Evolutionary conservation across 2,888 invertebrate species (phyloP), one percentile per base, ranked within the genome.

Genomic region (Acleris emargana): DNA sequence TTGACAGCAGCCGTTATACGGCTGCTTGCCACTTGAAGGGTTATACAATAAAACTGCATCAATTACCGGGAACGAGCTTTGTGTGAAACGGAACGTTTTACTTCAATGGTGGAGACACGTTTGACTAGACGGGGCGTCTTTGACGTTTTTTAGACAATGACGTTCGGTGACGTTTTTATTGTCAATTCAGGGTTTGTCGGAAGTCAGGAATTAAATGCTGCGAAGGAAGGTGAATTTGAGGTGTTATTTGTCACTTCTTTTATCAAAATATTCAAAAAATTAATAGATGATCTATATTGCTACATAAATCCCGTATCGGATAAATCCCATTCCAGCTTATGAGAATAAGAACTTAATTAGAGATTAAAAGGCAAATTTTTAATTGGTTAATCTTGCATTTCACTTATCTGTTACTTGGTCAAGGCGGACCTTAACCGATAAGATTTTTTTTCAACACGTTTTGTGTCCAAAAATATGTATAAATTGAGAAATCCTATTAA

Each of bases 61-160:
- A 62, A 55, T 62, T 72, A 72, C 68, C 66, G 67, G 63, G 75
- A 76, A 77, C 71, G 28, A 32, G 68, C 66, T 73, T 73, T 76
- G 67, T 69, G 72, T 67, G 72, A 70, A 73, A 75, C 72, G 73
- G 76, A 79, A 74, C 72, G 71, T 70, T 69, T 68, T 72, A 64
- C 64, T 71, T 68, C 63, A 68, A 58, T 62, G 62, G 76, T 78
- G 76, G 78, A 76, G 76, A 78, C 76, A 79, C 78, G 78, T 78
- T 69, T 52, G 70, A 67, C 69, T 69, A 62, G 67, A 70, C 64
- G 72, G 67, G 68, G 68, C 67, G 72, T 70, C 74, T 71, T 75
- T 73, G 71, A 70, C 68, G 67, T 28, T 64, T 64, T 64, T 64
- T 58, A 42, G 58, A 45, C 63, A 52, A 52, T 58, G 63, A 58